Base-by-base conservation (phyloP, 2,888 invertebrate genomes). In the Mamestra brassicae region DNA sequence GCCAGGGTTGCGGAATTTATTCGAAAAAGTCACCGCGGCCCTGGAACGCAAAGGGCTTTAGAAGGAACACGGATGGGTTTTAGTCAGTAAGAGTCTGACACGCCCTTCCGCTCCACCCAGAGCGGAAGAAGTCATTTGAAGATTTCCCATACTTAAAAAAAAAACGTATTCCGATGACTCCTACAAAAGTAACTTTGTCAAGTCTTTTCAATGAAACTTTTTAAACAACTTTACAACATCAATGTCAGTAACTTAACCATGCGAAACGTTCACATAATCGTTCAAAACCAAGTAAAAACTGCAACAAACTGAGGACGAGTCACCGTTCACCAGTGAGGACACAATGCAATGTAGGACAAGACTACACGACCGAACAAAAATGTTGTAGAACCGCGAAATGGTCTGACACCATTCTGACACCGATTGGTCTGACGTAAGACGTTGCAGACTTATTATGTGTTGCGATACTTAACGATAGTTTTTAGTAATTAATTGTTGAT, bases 371-470 rank as follows among this genome's bases (percentile, higher is more conserved):
- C 64, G 57, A 45, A 15, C 50, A 45, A 55, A 69, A 75, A 65
- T 74, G 60, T 42, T 76, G 77, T 80, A 67, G 75, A 85, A 86
- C 81, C 81, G 81, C 85, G 77, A 84, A 87, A 86, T 85, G 61
- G 69, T 73, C 72, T 85, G 84, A 82, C 84, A 84, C 26, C 78
- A 67, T 71, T 72, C 67, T 83, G 80, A 80, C 85, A 86, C 83
- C 71, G 61, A 78, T 87, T 81, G 68, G 36, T 57, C 50, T 87
- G 82, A 87, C 45, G 86, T 76, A 87, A 83, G 67, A 66, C 5
- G 45, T 85, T 80, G 81, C 87, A 66, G 36, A 67, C 71, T 76
- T 71, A 70, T 77, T 84, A 82, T 71, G 62, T 70, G 69, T 73
- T 67, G 76, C 80, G 61, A 71, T 60, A 67, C 10, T 57, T 54